Percentiles rank a stretch among this genome's conserved stretches.
phyloP scores from a whole-genome alignment of 2,797 vertebrate genomes.

The Anas bahamensis region DNA sequence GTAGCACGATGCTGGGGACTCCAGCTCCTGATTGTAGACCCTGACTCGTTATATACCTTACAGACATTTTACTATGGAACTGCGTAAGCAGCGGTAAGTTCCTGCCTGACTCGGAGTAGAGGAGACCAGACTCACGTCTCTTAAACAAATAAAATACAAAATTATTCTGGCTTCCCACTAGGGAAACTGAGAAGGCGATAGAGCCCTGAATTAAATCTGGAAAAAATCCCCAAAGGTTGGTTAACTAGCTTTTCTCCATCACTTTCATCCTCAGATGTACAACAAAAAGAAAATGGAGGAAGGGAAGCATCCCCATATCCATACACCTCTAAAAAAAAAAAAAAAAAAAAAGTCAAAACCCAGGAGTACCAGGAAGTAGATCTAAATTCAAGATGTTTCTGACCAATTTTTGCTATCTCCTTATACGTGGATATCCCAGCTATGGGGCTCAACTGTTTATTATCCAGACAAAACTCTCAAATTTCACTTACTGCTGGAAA shows the following conservation, averaged over 20 bases:
- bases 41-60: neutral
- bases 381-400: neutral
- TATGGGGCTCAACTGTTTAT: neutral
- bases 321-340: neutral
- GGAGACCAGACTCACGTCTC: neutral
- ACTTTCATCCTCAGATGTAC: neutral
- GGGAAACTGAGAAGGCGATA: neutral
- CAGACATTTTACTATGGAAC: neutral
- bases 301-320: neutral
- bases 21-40: neutral
- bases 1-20: neutral
- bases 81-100: neutral
- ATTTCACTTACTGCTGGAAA: neutral
- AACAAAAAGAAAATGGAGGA: neutral
- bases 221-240: neutral
- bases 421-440: neutral
- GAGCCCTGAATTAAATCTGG: neutral
- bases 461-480: neutral
- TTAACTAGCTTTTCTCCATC: neutral
- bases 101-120: neutral
- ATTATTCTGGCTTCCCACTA: neutral
- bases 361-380: neutral
- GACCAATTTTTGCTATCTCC: neutral
- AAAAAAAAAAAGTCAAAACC: neutral
- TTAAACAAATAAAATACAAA: neutral